A percentile compares a stretch with the other conserved stretches of the same genome.
These are phyloP conservation scores for Siniperca obscura DNA, from an alignment of 2,797 vertebrate species.

Conservation along the genomic window DNA sequence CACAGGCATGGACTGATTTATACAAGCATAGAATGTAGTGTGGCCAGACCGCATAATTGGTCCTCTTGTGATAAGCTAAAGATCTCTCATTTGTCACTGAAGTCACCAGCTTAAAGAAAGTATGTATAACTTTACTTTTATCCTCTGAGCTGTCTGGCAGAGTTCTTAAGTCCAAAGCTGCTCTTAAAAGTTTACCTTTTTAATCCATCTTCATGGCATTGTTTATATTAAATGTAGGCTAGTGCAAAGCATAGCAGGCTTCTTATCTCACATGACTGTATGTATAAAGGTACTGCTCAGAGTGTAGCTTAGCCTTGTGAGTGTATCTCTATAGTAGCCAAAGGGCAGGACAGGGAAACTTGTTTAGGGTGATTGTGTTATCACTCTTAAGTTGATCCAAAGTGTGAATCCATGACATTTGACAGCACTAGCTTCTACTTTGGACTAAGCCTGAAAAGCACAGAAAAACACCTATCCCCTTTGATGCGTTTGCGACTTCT, in stretches of 20 bases:
- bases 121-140: constrained; percentile 11
- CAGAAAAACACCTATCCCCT: constrained; percentile 65
- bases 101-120: constrained; percentile 6
- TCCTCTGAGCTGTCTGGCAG: constrained; percentile 4
- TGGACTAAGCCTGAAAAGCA: constrained; percentile 77
- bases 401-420: constrained; percentile 51
- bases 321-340: not conserved
- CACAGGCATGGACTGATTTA: constrained; percentile 18
- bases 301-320: not conserved
- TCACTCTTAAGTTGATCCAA: not conserved
- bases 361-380: not conserved
- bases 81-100: constrained; percentile 6
- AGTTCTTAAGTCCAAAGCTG: constrained; percentile 11
- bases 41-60: constrained; percentile 23
- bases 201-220: not conserved
- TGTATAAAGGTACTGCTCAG: not conserved
- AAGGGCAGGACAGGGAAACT: not conserved
- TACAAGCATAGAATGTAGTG: constrained; percentile 11
- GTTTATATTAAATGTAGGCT: constrained; percentile 7
- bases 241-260: not conserved
- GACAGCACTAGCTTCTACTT: constrained; percentile 62
- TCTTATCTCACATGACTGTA: not conserved
- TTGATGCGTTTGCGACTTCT: constrained; percentile 73
- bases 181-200: constrained; percentile 10
- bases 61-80: constrained; percentile 29